These are phyloP conservation scores for Riparia riparia DNA, from an alignment of 2,113 vertebrate species.

Conservation along the genomic window DNA sequence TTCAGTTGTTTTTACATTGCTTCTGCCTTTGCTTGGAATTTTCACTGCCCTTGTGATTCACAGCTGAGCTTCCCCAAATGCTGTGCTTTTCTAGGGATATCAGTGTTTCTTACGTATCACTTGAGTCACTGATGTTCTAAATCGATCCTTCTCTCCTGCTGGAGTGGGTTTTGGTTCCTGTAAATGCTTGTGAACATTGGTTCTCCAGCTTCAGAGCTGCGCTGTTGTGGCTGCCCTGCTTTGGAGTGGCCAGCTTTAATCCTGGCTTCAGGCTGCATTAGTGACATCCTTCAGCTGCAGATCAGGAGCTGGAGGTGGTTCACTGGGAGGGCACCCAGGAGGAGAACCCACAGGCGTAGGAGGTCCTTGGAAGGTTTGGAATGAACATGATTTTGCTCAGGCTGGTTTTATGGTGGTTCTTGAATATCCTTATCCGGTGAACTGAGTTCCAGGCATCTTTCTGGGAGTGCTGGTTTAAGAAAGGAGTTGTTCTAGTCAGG, in stretches of 20 bases:
- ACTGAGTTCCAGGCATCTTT: neutral
- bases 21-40: neutral
- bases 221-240: neutral
- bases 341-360: neutral
- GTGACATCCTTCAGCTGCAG: neutral
- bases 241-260: neutral
- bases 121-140: neutral
- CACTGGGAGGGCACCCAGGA: neutral
- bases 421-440: neutral
- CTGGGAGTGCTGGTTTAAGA: neutral
- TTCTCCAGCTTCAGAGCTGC: neutral
- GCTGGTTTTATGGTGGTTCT: neutral
- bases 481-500: neutral
- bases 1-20: neutral
- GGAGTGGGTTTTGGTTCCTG: neutral
- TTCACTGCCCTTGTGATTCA: neutral
- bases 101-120: rapidly evolving
- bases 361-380: neutral
- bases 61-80: neutral
- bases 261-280: neutral
- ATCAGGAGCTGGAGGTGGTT: neutral
- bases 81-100: neutral
- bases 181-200: neutral
- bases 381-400: neutral
- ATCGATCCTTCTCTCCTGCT: neutral